These are phyloP conservation scores for Emydocephalus ijimae DNA, from an alignment of 2,113 vertebrate genomes.

Conservation along the genomic window DNA sequence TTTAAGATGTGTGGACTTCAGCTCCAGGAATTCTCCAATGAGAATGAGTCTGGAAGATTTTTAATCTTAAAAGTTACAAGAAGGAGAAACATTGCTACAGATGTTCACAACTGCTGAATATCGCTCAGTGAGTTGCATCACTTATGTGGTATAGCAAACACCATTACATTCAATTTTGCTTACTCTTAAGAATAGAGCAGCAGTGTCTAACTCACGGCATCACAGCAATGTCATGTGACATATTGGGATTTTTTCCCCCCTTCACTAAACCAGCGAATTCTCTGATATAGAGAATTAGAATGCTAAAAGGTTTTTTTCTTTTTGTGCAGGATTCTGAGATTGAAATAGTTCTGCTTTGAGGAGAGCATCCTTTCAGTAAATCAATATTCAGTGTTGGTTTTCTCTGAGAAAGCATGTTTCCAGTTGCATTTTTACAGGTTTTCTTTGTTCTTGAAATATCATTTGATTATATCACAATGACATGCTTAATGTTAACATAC, in stretches of 20 bases:
- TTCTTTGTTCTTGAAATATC: neutral
- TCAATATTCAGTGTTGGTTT: too few relatives aligned
- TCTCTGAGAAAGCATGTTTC: neutral
- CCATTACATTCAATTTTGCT: neutral
- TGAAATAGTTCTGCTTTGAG: neutral
- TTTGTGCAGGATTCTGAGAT: neutral
- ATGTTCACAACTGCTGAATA: neutral
- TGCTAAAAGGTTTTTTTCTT: neutral
- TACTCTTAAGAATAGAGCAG: neutral
- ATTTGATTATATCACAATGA: neutral
- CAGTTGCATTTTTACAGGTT: neutral
- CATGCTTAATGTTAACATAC: neutral
- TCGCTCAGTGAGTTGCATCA: neutral
- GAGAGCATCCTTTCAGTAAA: neutral
- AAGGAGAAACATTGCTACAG: neutral
- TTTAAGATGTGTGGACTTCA: neutral
- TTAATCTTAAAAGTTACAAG: neutral
- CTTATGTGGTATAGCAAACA: neutral
- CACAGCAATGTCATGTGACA: too few relatives aligned
- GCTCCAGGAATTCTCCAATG: neutral
- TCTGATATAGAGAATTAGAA: neutral
- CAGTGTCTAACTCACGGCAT: too few relatives aligned
- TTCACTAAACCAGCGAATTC: too few relatives aligned
- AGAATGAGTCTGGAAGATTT: neutral
- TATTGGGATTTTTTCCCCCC: too few relatives aligned